Evolutionary conservation across 37 sponge, comb jelly and placozoan genomes (phyloP).

Genomic region (Beroe ovata): DNA sequence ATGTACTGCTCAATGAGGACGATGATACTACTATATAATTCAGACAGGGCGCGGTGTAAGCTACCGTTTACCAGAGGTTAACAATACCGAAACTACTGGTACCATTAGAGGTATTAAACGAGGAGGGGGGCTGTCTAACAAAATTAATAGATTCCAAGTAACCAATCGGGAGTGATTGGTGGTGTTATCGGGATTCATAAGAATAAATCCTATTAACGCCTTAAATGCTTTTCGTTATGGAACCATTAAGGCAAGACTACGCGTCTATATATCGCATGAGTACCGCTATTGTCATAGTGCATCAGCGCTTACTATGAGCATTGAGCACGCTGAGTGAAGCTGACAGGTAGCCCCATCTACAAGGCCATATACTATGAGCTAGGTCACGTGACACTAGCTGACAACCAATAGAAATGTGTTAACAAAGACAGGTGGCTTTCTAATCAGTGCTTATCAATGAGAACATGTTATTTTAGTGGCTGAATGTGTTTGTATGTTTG

Average conservation of each 20-base stretch:
- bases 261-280: too few relatives aligned
- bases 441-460: neutral
- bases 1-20: conserved; percentile 34
- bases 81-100: conserved; percentile 9
- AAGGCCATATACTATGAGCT: too few relatives aligned
- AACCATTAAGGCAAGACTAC: too few relatives aligned
- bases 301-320: too few relatives aligned
- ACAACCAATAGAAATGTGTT: too few relatives aligned
- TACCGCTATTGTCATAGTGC: too few relatives aligned
- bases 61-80: conserved; percentile 29
- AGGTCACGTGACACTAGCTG: too few relatives aligned
- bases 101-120: conserved; percentile 56
- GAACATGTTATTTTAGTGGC: neutral
- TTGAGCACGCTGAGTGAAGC: too few relatives aligned
- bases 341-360: too few relatives aligned
- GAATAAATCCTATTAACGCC: neutral
- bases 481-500: too few relatives aligned
- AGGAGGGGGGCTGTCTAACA: neutral
- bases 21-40: conserved; percentile 42
- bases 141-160: neutral
- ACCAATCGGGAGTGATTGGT: neutral
- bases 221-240: neutral
- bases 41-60: neutral
- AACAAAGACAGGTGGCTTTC: neutral
- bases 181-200: neutral